Evolutionary conservation across 2,113 vertebrate species (phyloP).

Genomic region (Nothoprocta perdicaria): DNA sequence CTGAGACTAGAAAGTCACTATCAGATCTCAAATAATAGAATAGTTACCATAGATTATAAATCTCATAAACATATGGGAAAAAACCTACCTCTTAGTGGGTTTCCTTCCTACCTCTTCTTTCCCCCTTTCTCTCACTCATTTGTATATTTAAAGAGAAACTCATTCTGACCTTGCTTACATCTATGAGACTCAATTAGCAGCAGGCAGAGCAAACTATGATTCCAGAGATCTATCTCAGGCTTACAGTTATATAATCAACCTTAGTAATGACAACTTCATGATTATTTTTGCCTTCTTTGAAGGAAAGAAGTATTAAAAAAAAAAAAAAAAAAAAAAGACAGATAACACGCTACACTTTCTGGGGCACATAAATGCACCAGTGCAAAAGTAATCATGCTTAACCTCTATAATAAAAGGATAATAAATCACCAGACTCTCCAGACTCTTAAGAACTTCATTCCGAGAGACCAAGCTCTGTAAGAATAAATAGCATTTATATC

Average conservation of each 20-base stretch:
- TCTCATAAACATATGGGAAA: neutral
- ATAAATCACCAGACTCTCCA: neutral
- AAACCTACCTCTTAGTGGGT: neutral
- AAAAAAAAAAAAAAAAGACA: neutral
- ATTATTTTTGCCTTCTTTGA: neutral
- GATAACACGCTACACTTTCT: neutral
- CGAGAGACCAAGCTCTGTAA: neutral
- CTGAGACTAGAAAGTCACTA: conserved; percentile 20
- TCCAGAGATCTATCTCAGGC: neutral
- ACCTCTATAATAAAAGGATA: neutral
- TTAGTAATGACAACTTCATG: neutral
- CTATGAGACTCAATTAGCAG: neutral
- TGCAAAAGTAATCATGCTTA: neutral
- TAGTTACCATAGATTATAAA: conserved; percentile 8
- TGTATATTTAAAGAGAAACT: neutral
- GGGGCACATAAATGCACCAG: neutral
- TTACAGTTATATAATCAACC: neutral
- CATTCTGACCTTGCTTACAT: neutral
- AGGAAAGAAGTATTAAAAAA: neutral
- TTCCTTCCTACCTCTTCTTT: conserved; percentile 11
- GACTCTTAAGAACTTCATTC: conserved; percentile 3
- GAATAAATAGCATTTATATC: neutral
- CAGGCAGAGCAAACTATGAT: neutral
- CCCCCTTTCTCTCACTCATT: neutral
- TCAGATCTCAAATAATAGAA: conserved; percentile 8